phyloP scores from a whole-genome alignment of 1,140 invertebrate genomes.

The Archivesica marissinica region DNA sequence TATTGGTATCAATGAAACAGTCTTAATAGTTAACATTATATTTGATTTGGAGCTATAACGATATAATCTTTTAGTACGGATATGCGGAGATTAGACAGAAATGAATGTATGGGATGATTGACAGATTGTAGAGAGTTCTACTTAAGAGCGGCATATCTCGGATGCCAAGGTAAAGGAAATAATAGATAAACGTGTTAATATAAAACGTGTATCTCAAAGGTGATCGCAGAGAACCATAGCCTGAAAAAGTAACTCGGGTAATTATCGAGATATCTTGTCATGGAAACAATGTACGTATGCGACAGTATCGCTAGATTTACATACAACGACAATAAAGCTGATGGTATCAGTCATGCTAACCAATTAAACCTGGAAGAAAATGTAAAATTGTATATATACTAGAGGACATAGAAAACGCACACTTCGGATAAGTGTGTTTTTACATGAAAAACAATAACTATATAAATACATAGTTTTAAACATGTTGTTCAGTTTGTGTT shows the following conservation, averaged over 20 bases:
- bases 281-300: not conserved
- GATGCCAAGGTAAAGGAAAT: constrained; percentile 2
- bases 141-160: constrained; percentile 4
- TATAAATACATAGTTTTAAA: no score
- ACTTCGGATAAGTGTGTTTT: no score
- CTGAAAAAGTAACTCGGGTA: constrained; percentile 2
- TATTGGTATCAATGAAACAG: not conserved
- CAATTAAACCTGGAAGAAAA: no score
- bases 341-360: no score
- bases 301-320: no score
- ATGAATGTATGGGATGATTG: constrained; percentile 29
- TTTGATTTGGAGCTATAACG: constrained; percentile 37
- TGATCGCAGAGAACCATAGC: constrained; percentile 29
- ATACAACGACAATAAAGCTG: no score
- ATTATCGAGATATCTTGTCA: not conserved
- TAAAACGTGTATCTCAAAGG: constrained; percentile 11
- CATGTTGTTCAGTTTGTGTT: no score
- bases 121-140: constrained; percentile 49
- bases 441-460: no score
- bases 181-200: constrained; percentile 30
- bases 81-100: constrained; percentile 32
- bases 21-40: constrained; percentile 34
- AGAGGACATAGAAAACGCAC: no score
- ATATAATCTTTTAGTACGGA: constrained; percentile 48
- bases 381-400: no score